Percentiles rank a stretch among this genome's conserved stretches.
phyloP scores from a whole-genome alignment of 1,140 invertebrate genomes.

The Caligus rogercresseyi region DNA sequence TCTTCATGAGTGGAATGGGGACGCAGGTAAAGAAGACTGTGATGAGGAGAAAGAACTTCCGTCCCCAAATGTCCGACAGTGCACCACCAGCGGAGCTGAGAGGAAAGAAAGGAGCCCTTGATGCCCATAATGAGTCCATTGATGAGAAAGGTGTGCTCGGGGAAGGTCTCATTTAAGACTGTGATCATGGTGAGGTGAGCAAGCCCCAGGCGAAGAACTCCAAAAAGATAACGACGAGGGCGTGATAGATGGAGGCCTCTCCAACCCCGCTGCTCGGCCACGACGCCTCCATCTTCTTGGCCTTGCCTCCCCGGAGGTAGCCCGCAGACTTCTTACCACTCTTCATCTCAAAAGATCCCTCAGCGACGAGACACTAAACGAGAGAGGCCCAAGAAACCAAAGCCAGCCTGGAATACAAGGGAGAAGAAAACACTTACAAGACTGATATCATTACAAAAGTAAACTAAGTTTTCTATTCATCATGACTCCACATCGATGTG shows the following conservation, averaged over 20 bases:
- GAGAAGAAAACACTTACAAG: not conserved
- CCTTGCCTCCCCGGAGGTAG: not conserved
- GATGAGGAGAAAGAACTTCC: constrained; percentile 92
- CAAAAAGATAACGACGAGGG: constrained; percentile 93
- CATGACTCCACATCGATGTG: too few relatives aligned
- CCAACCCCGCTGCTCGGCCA: constrained; percentile 50
- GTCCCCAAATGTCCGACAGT: constrained; percentile 89
- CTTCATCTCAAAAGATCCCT: not conserved
- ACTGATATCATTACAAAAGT: too few relatives aligned
- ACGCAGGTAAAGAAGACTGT: constrained; percentile 98
- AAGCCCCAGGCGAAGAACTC: constrained; percentile 99
- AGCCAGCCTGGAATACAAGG: not conserved
- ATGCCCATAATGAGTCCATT: constrained; percentile 98
- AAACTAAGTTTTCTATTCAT: too few relatives aligned
- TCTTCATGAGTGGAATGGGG: constrained; percentile 94
- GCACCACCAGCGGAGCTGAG: constrained; percentile 38
- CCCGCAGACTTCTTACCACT: not conserved
- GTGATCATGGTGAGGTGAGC: constrained; percentile 94
- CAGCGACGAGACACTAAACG: too few relatives aligned
- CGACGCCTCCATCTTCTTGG: constrained; percentile 17
- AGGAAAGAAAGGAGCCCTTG: constrained; percentile 33
- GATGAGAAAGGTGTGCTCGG: constrained; percentile 96
- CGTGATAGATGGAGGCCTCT: constrained; percentile 89
- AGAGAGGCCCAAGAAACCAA: not conserved
- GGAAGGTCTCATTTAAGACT: constrained; percentile 90